Evolutionary conservation across 2,113 vertebrate species (phyloP).

Genomic region (Ramphastos sulfuratus): DNA sequence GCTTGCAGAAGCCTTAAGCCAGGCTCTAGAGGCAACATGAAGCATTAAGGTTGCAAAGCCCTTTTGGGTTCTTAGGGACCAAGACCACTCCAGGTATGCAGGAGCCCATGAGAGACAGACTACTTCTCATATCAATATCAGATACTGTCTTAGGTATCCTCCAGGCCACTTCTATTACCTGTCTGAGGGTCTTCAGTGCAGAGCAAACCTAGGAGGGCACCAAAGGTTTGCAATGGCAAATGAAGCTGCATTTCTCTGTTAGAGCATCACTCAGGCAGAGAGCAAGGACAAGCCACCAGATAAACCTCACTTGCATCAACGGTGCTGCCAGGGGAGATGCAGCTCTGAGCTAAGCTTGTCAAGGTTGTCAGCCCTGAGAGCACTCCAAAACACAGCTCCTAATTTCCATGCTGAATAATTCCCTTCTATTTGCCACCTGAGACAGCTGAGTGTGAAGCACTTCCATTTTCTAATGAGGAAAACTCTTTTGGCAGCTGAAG

Average conservation of each 20-base stretch:
- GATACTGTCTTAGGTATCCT: background rate
- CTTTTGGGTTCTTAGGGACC: background rate
- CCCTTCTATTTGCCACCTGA: background rate
- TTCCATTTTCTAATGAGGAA: background rate
- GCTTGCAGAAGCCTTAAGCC: background rate
- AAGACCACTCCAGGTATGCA: no score
- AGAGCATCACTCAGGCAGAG: background rate
- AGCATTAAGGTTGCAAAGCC: background rate
- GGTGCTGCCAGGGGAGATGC: fast-evolving
- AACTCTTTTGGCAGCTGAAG: conserved; percentile 26
- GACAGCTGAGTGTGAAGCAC: background rate
- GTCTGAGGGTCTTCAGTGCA: no score
- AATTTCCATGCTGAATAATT: background rate
- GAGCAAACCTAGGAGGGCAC: background rate
- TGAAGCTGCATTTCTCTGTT: background rate
- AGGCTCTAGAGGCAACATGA: background rate
- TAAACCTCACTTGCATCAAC: fast-evolving
- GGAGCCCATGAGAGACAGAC: background rate
- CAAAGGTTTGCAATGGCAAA: background rate
- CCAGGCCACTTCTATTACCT: background rate
- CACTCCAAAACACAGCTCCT: background rate
- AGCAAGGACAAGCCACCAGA: background rate
- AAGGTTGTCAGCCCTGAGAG: background rate
- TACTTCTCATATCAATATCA: background rate
- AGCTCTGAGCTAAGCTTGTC: background rate